Base-by-base conservation (phyloP, 1,140 invertebrate genomes). In the Zaprionus lachaisei region DNA sequence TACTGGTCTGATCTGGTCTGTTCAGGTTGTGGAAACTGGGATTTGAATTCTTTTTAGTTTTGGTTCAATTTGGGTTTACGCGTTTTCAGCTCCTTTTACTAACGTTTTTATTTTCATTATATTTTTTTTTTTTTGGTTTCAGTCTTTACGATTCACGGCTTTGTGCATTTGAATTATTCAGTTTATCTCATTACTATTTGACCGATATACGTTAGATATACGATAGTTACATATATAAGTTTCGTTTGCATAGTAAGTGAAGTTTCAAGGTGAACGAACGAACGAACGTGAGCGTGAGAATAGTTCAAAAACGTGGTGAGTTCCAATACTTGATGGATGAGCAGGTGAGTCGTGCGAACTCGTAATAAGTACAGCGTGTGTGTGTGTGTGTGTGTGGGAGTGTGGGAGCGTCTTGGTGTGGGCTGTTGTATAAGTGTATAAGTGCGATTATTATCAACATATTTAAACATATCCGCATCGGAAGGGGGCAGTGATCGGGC, bases 131-230 rank as follows among this genome's bases (percentile, higher is more conserved):
- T 83, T 76, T 72, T 70, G 51, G 76, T 89, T 87, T 92, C 91
- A 92, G 91, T 92, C 91, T 92, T 92, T 92, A 87, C 81, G 85
- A 91, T 92, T 92, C 91, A 91, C 91, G 90, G 91, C 85, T 85
- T 92, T 92, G 91, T 92, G 91, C 91, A 92, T 92, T 80, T 87
- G 68, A 84, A 81, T 76, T 84, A 68, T 79, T 83, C 77, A 72
- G 67, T 82, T 85, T 57, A n/a, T 66, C 71, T 78, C 70, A 75
- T 54, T 79, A 66, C 64, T 56, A 56, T 71, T 76, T 79, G 81
- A 84, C 79, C 82, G 64, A 85, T 78, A 77, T 78, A 80, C 60
- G 63, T 55, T 79, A 61, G 57, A 55, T 79, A 62, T 72, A 47
- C 61, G 74, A 73, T 78, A 60, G 37, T 37, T 79, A 14, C 26